phyloP scores from a whole-genome alignment of 2,888 invertebrate species.

The Hymenopus coronatus region DNA sequence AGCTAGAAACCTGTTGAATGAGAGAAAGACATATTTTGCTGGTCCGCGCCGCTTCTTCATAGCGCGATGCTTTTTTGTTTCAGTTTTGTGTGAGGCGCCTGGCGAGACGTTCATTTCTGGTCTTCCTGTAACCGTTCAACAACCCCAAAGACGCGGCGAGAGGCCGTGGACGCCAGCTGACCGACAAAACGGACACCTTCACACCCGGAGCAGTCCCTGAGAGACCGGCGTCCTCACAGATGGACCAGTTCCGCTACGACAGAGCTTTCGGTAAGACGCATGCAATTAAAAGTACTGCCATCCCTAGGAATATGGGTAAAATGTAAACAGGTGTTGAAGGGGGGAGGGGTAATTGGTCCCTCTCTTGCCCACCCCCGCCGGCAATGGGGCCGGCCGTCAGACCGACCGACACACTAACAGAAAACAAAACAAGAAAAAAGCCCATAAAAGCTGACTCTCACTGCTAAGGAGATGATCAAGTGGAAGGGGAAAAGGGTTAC shows the following conservation, averaged over 20 bases:
- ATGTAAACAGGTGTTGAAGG: constrained; percentile 23
- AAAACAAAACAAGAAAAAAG: constrained; percentile 21
- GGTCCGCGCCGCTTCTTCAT: not conserved
- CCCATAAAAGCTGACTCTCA: constrained; percentile 25
- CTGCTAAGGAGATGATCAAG: constrained; percentile 9
- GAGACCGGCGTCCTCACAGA: constrained; percentile 23
- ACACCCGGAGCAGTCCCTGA: constrained; percentile 19
- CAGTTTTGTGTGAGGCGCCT: not conserved
- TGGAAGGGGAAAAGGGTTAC: not conserved
- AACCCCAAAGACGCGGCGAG: constrained; percentile 38
- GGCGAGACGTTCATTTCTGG: constrained; percentile 1
- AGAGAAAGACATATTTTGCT: not conserved
- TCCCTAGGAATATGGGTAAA: constrained; percentile 17
- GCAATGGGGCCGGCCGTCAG: not conserved
- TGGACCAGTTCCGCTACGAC: not conserved
- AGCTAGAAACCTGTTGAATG: not conserved
- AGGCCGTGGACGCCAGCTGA: constrained; percentile 38
- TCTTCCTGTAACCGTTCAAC: constrained; percentile 11
- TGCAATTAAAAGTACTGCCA: constrained; percentile 1
- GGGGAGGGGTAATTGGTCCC: constrained; percentile 25
- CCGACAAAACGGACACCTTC: constrained; percentile 14
- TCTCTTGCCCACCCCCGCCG: constrained; percentile 21
- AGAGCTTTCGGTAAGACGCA: constrained; percentile 1
- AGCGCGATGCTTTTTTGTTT: not conserved
- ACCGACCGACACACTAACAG: not conserved